Evolutionary conservation across 2,797 vertebrate species (phyloP), one percentile per base, ranked within the genome.

Genomic region (Cyprinodon diabolis): DNA sequence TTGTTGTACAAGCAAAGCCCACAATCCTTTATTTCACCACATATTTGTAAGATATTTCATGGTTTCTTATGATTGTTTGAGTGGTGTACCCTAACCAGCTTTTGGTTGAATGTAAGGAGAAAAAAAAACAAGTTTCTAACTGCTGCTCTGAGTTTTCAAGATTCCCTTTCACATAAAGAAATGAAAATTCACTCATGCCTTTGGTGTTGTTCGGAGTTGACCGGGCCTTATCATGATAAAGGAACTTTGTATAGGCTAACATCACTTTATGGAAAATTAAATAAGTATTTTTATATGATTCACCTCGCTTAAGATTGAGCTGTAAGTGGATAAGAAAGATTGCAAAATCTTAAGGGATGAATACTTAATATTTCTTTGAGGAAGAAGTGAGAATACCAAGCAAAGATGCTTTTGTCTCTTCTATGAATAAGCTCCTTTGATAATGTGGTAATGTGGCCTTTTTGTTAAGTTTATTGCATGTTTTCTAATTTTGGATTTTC

Each of bases 151-250:
- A 55, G n/a, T 2, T 56, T 19, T 40, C 5, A 19, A 19, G 15
- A 48, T 17, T 23, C 19, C 35, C 45, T 48, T 37, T 67, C 35
- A 40, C 48, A 71, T 62, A 45, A 62, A 76, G 48, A 49, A 35
- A 12, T 51, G 21, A 70, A 51, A 55, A 21, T 68, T 49, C 8
- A 49, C 55, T 66, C 60, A 17, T n/a, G 71, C 45, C 49, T 1
- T 68, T 21, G 17, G 35, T 8, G 4, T 43, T 62, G 35, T 21
- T 21, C 3, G 1, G 1, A 10, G 15, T 43, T 51, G 49, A 51
- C 49, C 55, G 3, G 21, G 21, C 54, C 3, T n/a, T 55, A 4
- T 11, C 21, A 23, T 55, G 21, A 10, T n/a, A 55, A 4, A 23
- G 54, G n/a, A 56, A 13, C 11, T 56, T 43, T 56, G n/a, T 40